Evolutionary conservation across 2,113 vertebrate species (phyloP), one percentile per base, ranked within the genome.

Genomic region (Anoplopoma fimbria): DNA sequence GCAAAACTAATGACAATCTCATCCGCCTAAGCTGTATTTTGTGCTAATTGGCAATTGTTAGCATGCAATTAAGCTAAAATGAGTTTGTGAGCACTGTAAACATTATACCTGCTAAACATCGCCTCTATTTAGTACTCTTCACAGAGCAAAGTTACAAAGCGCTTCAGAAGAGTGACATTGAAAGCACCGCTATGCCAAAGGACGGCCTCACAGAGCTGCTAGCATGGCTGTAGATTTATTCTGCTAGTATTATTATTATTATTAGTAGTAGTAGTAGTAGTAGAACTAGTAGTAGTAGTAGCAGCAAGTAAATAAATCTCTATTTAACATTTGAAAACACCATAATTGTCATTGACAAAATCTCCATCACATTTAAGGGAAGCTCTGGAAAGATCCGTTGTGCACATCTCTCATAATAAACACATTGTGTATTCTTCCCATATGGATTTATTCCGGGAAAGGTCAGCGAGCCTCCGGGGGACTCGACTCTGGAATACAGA

Each of bases 361-460:
- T 42, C 25, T 31, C 58, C 40, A 23, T 15, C 45, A 33, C 9
- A 3, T 40, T 65, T 53, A 36, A 34, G 15, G 27, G 34, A 19
- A 15, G 1, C 7, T 34, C 6, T 49, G 21, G 47, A 45, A 55
- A 58, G 25, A 27, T 58, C 2, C 33, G 9, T 69, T 21, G 53
- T 40, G 6, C 25, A 21, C 33, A 33, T 4, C 23, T 23, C 36
- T 49, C 49, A 31, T 0, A 17, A 38, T 0, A 77, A 40, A 80
- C 33, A 47, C 58, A 76, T 51, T 77, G 12, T 79, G 38, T 45
- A 76, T 87, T 84, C 62, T 55, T 67, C 51, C 69, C 60, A 40
- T 38, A 5, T 53, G 71, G 25, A 55, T 81, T 72, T n/a, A n/a
- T 83, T 70, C 65, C 55, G 12, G 8, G 12, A 84, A 92, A 92